Base-by-base conservation (phyloP, 2,888 invertebrate species). In the Sthenelais limicola region DNA sequence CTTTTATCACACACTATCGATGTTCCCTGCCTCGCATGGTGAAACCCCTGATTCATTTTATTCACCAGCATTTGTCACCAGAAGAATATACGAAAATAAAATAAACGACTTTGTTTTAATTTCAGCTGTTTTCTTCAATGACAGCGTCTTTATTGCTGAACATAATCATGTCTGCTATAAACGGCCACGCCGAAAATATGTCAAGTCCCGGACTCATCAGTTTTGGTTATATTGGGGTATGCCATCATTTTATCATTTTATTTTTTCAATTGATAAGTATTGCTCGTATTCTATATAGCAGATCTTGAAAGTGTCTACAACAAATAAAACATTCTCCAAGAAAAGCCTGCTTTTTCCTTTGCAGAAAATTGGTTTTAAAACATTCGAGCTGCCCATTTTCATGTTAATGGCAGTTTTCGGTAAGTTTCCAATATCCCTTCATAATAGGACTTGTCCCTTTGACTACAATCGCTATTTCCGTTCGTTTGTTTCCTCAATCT, bases 381-480 rank as follows among this genome's bases (percentile, higher is more conserved):
- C 89, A 73, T 87, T 86, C 82, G 90, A 90, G 80, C 84, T 98
- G 79, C 95, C 96, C 0, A 91, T 98, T 71, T 98, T 96, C 87
- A 91, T 96, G 86, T 74, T 94, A 9, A 94, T 98, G 90, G 99
- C 97, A 30, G 91, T 92, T 0, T 89, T 95, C 49, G 97, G 87
- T 87, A 79, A 82, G 82, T 78, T 33, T 21, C 18, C 43, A 43
- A 15, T 43, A 18, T 43, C 18, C 43, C 43, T 15, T 43, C 43
- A 43, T 15, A 18, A 15, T 43, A 15, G 43, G 18, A 43, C 18
- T 18, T 18, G 18, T 43, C 43, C 43, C 43, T 43, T 43, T 43
- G 18, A 43, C 43, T 43, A 43, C 18, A 43, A 15, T 43, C 43
- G 18, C 43, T n/a, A n/a, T n/a, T n/a, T n/a, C n/a, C n/a, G n/a